A percentile compares a stretch with the other conserved stretches of the same genome.
Evolutionary conservation across 2,888 invertebrate genomes (phyloP).

Genomic region (Dysmachus trigonus): DNA sequence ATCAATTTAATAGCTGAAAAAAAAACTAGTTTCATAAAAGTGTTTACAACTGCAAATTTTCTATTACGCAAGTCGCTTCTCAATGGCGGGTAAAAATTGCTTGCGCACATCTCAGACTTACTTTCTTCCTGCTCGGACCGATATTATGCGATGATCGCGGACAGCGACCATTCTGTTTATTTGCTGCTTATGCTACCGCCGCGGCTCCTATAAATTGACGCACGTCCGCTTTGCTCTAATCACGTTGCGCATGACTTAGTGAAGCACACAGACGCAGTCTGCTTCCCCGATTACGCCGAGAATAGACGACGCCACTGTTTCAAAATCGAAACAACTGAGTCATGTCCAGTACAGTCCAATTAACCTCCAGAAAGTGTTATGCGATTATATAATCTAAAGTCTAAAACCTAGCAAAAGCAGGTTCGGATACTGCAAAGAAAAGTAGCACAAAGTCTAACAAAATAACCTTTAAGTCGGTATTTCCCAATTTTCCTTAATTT

Average conservation of each 20-base stretch:
- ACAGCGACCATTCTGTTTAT: neutral
- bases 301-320: neutral
- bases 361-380: neutral
- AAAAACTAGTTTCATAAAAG: neutral
- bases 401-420: neutral
- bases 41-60: neutral
- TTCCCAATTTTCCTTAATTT: neutral
- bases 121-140: neutral
- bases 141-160: neutral
- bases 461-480: neutral
- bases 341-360: slow-evolving; percentile 1
- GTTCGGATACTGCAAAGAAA: neutral
- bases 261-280: neutral
- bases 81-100: neutral
- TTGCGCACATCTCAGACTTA: neutral
- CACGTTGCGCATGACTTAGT: neutral
- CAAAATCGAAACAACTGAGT: neutral
- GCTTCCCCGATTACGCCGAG: neutral
- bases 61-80: neutral
- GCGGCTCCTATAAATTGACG: neutral
- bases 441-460: neutral
- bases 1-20: neutral
- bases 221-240: slow-evolving; percentile 7
- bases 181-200: too few species aligned
- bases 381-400: neutral